Base-by-base conservation (phyloP, 2,888 invertebrate species). In the Venusia cambrica region DNA sequence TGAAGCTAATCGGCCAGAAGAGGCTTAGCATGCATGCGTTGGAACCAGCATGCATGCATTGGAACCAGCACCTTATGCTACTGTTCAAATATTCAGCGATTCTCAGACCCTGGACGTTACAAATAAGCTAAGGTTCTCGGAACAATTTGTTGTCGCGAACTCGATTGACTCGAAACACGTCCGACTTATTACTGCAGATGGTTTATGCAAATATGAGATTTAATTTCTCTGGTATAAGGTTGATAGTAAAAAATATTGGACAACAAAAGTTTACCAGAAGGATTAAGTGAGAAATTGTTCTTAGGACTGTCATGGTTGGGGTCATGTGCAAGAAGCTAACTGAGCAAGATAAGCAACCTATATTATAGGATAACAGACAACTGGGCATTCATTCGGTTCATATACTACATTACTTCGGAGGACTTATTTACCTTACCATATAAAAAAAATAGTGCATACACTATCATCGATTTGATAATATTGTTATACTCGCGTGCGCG, bases 321-420 rank as follows among this genome's bases (percentile, higher is more conserved):
- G 81, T 81, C 80, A 71, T 51, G 68, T 57, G 62, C 71, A 56
- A 54, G 45, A 40, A 57, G 61, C 56, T 42, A 65, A 59, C 48
- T 63, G 72, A 70, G 62, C 68, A 53, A 32, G 45, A 35, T 44
- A 54, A 53, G 49, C 62, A 61, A 64, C n/a, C n/a, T n/a, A n/a
- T n/a, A n/a, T n/a, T n/a, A n/a, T 60, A 62, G 58, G 48, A 54
- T 53, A 55, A 55, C 52, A 48, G 63, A 73, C 79, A 80, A 79
- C 81, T 79, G 81, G 55, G 54, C 59, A 69, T 71, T 83, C 80
- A 76, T 83, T 75, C 75, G 55, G 60, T 62, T 61, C 75, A 77
- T 79, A 77, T 78, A 66, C 72, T n/a, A n/a, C n/a, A n/a, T n/a
- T n/a, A n/a, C n/a, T n/a, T n/a, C n/a, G n/a, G n/a, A n/a, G n/a